Conservation (phyloP, 2,797 vertebrate species). For the Smutsia gigantea region DNA sequence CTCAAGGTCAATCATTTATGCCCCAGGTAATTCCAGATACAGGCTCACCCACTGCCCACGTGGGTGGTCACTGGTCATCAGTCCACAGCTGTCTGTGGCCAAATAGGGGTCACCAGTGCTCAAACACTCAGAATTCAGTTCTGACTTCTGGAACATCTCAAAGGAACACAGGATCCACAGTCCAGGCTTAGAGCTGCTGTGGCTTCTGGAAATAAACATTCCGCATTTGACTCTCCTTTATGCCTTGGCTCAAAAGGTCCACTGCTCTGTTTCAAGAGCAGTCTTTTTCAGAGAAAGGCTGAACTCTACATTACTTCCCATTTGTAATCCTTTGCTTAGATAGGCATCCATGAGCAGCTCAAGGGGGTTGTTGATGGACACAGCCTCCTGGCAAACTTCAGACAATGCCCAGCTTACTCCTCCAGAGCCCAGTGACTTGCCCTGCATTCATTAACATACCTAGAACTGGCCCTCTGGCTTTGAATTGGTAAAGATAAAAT, state of each 20-base stretch:
- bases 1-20: background rate
- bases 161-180: background rate
- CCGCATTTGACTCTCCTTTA: background rate
- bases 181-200: background rate
- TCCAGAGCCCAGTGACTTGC: background rate
- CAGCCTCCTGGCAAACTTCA: background rate
- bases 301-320: background rate
- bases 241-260: background rate
- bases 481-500: background rate
- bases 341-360: background rate
- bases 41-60: background rate
- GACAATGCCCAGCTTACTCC: background rate
- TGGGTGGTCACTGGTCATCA: background rate
- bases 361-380: background rate
- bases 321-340: background rate
- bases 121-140: constrained; percentile 11
- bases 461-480: background rate
- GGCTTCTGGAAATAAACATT: constrained; percentile 1
- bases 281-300: constrained; percentile 6
- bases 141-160: background rate
- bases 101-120: background rate
- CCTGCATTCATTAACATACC: background rate
- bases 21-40: background rate
- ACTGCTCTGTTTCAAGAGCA: background rate
- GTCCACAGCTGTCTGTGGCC: background rate